Conservation (phyloP, 2,888 invertebrate species). For the Plemyria rubiginata region DNA sequence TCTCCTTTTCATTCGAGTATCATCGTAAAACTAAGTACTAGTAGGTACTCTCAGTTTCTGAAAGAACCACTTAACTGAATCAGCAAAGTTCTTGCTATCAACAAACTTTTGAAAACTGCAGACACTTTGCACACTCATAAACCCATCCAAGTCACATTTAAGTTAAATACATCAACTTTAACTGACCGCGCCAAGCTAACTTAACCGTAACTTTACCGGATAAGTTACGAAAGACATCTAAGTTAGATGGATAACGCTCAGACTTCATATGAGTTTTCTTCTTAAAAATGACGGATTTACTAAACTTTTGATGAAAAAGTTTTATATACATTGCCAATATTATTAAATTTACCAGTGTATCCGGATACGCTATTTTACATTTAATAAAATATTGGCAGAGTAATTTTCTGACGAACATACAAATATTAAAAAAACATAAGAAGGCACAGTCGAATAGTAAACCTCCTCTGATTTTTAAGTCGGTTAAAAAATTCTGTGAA, state of each 20-base stretch:
- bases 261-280: constrained; percentile 54
- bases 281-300: constrained; percentile 34
- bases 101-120: constrained; percentile 22
- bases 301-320: constrained; percentile 37
- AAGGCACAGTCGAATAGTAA: too few species aligned
- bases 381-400: too few species aligned
- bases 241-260: constrained; percentile 70
- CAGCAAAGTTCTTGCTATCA: constrained; percentile 8
- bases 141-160: constrained; percentile 56
- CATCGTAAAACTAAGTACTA: too few species aligned
- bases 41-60: constrained; percentile 5
- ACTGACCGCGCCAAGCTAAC: constrained; percentile 61
- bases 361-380: too few species aligned
- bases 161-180: constrained; percentile 67
- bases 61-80: constrained; percentile 18
- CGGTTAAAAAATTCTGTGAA: too few species aligned
- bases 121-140: constrained; percentile 45
- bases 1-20: too few species aligned
- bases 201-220: constrained; percentile 50
- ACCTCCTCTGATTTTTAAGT: too few species aligned
- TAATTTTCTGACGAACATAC: too few species aligned
- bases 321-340: constrained; percentile 21
- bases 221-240: constrained; percentile 62
- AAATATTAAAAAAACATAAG: too few species aligned
- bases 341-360: too few species aligned